A percentile compares a stretch with the other conserved stretches of the same genome.
These are phyloP conservation scores for Calyptomena viridis DNA, from an alignment of 2,113 vertebrate species.

Conservation along the genomic window DNA sequence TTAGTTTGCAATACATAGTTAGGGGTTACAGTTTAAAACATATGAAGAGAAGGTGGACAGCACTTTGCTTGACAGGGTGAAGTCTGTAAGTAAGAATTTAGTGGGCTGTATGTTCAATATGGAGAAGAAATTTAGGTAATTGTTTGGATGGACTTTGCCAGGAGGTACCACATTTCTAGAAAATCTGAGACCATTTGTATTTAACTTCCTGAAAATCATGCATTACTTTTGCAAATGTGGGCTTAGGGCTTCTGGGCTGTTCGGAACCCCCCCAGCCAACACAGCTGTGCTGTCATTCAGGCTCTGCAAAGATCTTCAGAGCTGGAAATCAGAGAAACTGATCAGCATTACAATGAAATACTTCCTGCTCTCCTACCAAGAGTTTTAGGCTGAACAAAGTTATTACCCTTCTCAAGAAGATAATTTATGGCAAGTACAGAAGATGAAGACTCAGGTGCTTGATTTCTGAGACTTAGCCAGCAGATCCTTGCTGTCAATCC, in stretches of 20 bases:
- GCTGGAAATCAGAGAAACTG: background rate
- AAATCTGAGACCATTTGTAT: background rate
- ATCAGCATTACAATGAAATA: background rate
- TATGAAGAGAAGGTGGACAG: background rate
- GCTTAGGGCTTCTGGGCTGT: background rate
- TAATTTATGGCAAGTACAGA: background rate
- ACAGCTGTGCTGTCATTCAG: background rate
- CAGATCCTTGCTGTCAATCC: background rate
- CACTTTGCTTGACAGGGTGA: background rate
- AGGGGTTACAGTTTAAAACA: background rate
- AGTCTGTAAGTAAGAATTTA: background rate
- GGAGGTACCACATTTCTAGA: background rate
- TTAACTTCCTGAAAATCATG: background rate
- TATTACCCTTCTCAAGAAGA: background rate
- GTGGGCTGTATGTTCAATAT: background rate
- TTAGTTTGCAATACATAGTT: background rate
- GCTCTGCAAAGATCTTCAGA: background rate
- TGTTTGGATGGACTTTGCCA: background rate
- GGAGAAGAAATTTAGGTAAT: background rate
- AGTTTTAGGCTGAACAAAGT: background rate
- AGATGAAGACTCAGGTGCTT: background rate
- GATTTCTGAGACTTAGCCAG: background rate
- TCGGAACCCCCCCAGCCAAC: background rate
- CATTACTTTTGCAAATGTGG: background rate
- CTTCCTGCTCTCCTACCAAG: background rate